Evolutionary conservation across 2,888 invertebrate genomes (phyloP), one percentile per base, ranked within the genome.

Genomic region (Eupithecia vulgata): DNA sequence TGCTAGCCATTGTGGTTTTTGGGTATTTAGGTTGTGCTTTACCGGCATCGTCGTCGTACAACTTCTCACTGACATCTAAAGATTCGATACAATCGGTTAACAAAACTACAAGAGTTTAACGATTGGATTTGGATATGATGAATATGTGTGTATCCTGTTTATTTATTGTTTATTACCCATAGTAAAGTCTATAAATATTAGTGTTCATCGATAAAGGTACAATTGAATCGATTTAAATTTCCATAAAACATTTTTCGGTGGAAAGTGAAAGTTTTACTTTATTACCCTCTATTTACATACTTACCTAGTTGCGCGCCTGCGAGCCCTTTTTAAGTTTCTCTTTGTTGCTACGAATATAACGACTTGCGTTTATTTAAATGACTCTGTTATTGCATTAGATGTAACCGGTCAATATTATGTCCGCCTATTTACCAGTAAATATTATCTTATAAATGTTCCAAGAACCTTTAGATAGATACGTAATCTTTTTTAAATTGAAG

Each of bases 191-290:
- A 37, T 12, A 37, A 25, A 37, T 7, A 40, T 65, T 37, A 40
- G 6, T 25, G 65, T 25, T 42, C n/a, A 40, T 65, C 15, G 17
- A 64, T 21, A 64, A 64, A 65, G 6, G 37, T 21, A 21, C 37
- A 37, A n/a, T 64, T 37, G 8, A 8, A 64, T 37, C 5, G n/a
- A 48, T 34, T 45, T 65, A 45, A 68, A 68, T 68, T 68, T 71
- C 70, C 71, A 70, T 74, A 70, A 68, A 65, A 70, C 73, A 76
- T 75, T 73, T 76, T 71, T 75, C 68, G 71, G 71, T 74, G 70
- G 76, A 72, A 72, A 77, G 76, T 71, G 79, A 80, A 80, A 80
- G 77, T 64, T 73, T 69, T 64, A 72, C 67, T 75, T 76, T 77
- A 77, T 74, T 74, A 70, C 68, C 34, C 61, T 59, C 21, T 72